Evolutionary conservation across 2,797 vertebrate species (phyloP).

Genomic region (Vultur gryphus): DNA sequence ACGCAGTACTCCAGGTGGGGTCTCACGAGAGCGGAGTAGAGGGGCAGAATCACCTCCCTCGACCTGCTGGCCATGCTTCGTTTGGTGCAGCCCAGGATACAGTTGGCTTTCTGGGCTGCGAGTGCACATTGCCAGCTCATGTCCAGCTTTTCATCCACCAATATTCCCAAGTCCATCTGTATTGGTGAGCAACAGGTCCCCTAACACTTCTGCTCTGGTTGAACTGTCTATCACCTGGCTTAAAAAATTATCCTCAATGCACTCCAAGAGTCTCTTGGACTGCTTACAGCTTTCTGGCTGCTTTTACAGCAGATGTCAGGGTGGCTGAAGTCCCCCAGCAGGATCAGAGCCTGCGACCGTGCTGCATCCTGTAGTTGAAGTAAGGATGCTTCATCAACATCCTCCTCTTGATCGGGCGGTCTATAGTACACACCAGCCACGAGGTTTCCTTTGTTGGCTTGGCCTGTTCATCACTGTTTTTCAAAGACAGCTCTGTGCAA

Average conservation of each 20-base stretch:
- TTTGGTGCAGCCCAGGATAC: background rate
- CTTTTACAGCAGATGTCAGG: background rate
- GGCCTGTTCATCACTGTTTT: background rate
- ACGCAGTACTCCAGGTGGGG: accelerated
- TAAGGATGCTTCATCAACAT: background rate
- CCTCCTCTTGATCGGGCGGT: background rate
- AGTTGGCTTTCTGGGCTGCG: background rate
- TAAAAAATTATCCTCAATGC: background rate
- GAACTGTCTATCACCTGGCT: background rate
- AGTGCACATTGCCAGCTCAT: background rate
- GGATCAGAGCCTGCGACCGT: background rate
- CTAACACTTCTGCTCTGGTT: background rate
- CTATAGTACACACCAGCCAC: background rate
- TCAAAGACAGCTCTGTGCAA: background rate
- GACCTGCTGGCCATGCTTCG: accelerated
- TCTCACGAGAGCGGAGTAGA: accelerated
- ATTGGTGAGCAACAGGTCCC: background rate
- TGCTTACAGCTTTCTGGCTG: background rate
- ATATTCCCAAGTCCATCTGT: background rate
- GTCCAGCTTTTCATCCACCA: background rate
- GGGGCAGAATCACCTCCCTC: background rate
- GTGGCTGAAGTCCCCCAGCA: background rate
- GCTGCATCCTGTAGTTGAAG: background rate
- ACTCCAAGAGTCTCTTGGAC: background rate
- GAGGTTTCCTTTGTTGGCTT: background rate